A percentile compares a stretch with the other conserved stretches of the same genome.
Evolutionary conservation across 2,888 invertebrate species (phyloP).

Genomic region (Drosophila infuscata): DNA sequence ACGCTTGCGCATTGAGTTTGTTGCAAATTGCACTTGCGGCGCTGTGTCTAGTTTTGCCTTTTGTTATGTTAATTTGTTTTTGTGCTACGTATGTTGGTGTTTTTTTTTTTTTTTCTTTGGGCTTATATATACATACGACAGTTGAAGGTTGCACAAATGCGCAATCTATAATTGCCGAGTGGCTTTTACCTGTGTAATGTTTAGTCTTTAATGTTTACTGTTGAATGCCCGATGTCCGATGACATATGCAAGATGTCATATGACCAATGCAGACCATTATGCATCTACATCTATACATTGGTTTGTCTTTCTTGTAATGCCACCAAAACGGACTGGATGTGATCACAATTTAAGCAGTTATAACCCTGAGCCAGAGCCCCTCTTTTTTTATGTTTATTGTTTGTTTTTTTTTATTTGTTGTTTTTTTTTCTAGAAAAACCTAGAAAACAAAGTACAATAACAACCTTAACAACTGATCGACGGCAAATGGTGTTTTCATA

Average conservation of each 20-base stretch:
- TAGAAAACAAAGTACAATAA: slow-evolving; percentile 8
- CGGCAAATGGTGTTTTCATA: slow-evolving; percentile 53
- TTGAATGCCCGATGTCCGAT: background rate
- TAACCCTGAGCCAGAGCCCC: slow-evolving; percentile 30
- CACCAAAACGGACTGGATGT: slow-evolving; percentile 14
- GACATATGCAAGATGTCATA: slow-evolving; percentile 2
- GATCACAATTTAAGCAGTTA: background rate
- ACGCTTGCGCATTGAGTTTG: slow-evolving; percentile 54
- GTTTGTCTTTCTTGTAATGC: background rate
- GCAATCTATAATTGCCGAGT: slow-evolving; percentile 48
- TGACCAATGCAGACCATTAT: slow-evolving; percentile 26
- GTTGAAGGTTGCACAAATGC: slow-evolving; percentile 71
- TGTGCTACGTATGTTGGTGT: slow-evolving; percentile 7
- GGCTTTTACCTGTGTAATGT: slow-evolving; percentile 47
- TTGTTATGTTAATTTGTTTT: slow-evolving; percentile 70
- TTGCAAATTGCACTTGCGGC: slow-evolving; percentile 75
- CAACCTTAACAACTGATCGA: slow-evolving; percentile 48
- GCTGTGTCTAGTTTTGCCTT: slow-evolving; percentile 53
- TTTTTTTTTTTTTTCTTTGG: slow-evolving; percentile 6
- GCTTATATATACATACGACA: slow-evolving; percentile 53
- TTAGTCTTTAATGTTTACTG: slow-evolving; percentile 31
- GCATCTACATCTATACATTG: no score
- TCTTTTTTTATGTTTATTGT: background rate
- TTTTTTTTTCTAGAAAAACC: background rate
- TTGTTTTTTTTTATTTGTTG: background rate